A percentile compares a stretch with the other conserved stretches of the same genome.
These are phyloP conservation scores for Tokudaia tokunoshimensis DNA, from an alignment of 2,797 vertebrate species.

Conservation along the genomic window DNA sequence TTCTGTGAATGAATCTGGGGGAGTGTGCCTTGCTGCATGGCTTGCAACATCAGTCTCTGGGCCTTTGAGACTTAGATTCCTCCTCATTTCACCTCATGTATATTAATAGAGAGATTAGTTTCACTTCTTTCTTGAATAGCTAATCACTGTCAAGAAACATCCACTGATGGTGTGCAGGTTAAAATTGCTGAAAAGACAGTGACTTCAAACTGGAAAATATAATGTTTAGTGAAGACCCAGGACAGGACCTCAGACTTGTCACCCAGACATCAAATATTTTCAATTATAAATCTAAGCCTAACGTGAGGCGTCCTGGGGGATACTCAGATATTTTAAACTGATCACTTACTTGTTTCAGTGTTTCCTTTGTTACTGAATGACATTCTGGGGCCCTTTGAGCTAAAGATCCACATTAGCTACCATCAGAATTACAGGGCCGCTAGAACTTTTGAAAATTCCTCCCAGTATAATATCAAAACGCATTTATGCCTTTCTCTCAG, in stretches of 20 bases:
- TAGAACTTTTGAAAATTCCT: constrained; percentile 63
- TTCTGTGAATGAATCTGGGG: constrained; percentile 30
- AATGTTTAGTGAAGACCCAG: constrained; percentile 72
- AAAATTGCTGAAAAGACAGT: constrained; percentile 68
- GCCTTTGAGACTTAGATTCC: constrained; percentile 48
- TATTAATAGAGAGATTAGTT: constrained; percentile 77
- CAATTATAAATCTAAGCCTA: constrained; percentile 72
- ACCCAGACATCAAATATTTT: constrained; percentile 76
- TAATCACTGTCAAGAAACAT: constrained; percentile 74
- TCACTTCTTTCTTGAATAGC: constrained; percentile 72
- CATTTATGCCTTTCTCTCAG: constrained; percentile 59
- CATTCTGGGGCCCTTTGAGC: constrained; percentile 63
- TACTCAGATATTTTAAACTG: constrained; percentile 74
- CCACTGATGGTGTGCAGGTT: constrained; percentile 67
- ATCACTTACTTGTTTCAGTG: constrained; percentile 72
- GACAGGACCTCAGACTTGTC: constrained; percentile 70
- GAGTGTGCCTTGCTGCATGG: constrained; percentile 53
- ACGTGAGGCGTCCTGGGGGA: constrained; percentile 47
- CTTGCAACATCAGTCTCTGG: constrained; percentile 73
- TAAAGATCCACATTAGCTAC: constrained; percentile 60
- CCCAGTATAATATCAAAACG: constrained; percentile 39
- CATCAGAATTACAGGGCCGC: constrained; percentile 12
- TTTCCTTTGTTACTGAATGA: constrained; percentile 56
- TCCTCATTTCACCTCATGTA: constrained; percentile 73
- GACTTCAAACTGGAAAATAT: constrained; percentile 70